Conservation (phyloP, 2,113 vertebrate species). For the Sisor rabdophorus region DNA sequence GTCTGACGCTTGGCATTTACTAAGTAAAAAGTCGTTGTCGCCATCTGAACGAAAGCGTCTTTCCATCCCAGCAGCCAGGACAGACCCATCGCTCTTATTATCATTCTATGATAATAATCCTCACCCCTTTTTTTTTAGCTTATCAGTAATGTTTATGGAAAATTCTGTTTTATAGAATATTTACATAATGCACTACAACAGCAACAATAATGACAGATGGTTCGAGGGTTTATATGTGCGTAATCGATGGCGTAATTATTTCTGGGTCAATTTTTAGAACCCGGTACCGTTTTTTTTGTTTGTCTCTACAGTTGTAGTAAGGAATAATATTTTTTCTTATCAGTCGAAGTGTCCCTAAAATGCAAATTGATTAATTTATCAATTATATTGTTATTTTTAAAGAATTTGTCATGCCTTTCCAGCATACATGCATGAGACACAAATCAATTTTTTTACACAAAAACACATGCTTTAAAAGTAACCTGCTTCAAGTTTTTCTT, state of each 20-base stretch:
- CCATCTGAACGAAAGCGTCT: slow-evolving; percentile 17
- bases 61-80: slow-evolving; percentile 14
- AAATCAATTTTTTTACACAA: not conserved
- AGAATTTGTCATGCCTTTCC: not conserved
- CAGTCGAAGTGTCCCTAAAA: not conserved
- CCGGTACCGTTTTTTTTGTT: not conserved
- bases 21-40: slow-evolving; percentile 23
- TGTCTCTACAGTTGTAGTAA: not conserved
- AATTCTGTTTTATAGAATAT: slow-evolving; percentile 30
- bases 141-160: slow-evolving; percentile 7
- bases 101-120: slow-evolving; percentile 8
- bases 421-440: not conserved
- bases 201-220: slow-evolving; percentile 21
- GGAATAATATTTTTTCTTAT: not conserved
- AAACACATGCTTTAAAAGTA: not conserved
- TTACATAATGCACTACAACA: slow-evolving; percentile 7
- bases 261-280: not conserved
- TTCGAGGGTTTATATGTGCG: not conserved
- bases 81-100: not conserved
- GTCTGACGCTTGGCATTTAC: slow-evolving; percentile 17
- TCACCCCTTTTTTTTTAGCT: slow-evolving; percentile 12
- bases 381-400: no score
- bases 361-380: not conserved
- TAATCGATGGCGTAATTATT: not conserved
- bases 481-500: not conserved